phyloP scores from a whole-genome alignment of 2,797 vertebrate species.

The Sebastolobus alascanus region DNA sequence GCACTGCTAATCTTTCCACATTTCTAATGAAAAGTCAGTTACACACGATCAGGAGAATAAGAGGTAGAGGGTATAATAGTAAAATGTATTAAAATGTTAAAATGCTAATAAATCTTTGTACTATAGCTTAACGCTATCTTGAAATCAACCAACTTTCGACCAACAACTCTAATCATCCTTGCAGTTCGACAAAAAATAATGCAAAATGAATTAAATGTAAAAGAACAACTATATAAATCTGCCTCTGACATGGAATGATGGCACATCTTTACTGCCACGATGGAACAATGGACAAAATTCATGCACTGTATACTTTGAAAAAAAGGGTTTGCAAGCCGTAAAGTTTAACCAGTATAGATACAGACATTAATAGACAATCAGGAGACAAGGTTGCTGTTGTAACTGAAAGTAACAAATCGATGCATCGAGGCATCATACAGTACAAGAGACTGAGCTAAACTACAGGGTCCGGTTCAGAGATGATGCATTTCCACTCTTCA shows the following conservation, averaged over 20 bases:
- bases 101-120: neutral
- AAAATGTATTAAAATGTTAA: neutral
- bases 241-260: neutral
- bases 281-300: neutral
- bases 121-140: neutral
- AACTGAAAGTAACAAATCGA: slow-evolving; percentile 5
- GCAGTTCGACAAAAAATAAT: neutral
- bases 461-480: slow-evolving; percentile 18
- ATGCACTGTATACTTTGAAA: neutral
- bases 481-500: slow-evolving; percentile 23
- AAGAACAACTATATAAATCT: neutral
- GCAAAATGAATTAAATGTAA: neutral
- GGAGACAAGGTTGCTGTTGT: slow-evolving; percentile 4
- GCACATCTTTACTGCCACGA: too few relatives aligned
- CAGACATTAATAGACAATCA: neutral
- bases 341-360: neutral
- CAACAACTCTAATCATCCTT: neutral
- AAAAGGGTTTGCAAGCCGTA: neutral
- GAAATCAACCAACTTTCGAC: neutral
- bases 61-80: neutral
- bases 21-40: slow-evolving; percentile 7
- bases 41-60: neutral
- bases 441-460: slow-evolving; percentile 26
- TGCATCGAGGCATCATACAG: slow-evolving; percentile 25
- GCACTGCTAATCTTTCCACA: slow-evolving; percentile 11